Percentiles rank a stretch among this genome's conserved stretches.
phyloP scores from a whole-genome alignment of 2,888 invertebrate species.

The Trichopoda pennipes region DNA sequence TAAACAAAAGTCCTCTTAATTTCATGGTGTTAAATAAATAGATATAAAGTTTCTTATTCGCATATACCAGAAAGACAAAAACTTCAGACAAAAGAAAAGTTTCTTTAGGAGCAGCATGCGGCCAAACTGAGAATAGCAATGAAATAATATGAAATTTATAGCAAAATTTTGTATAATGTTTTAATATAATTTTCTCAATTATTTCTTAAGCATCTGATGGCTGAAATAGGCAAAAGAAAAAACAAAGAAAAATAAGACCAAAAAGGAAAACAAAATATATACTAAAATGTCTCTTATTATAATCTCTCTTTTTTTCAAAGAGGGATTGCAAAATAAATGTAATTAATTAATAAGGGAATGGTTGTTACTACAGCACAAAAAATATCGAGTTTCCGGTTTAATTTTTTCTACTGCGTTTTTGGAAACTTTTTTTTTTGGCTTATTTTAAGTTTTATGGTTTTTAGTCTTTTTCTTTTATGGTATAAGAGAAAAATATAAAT shows the following conservation, averaged over 20 bases:
- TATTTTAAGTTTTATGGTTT: not conserved
- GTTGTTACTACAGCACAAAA: constrained; percentile 43
- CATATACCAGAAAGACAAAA: not conserved
- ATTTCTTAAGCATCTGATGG: constrained; percentile 34
- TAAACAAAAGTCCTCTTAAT: constrained; percentile 14
- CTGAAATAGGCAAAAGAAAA: constrained; percentile 29
- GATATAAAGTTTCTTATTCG: constrained; percentile 1
- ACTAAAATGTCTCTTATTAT: constrained; percentile 17
- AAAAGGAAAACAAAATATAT: constrained; percentile 1
- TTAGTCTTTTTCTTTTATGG: not conserved
- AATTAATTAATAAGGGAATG: constrained; percentile 53
- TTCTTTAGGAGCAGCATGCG: constrained; percentile 31
- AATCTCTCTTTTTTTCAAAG: not conserved
- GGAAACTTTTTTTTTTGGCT: constrained; percentile 45
- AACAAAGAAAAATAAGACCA: not conserved
- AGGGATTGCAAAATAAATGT: constrained; percentile 24
- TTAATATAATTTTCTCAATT: constrained; percentile 61
- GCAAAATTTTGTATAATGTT: constrained; percentile 45
- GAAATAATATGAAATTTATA: constrained; percentile 24
- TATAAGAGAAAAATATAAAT: not conserved
- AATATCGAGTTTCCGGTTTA: constrained; percentile 53
- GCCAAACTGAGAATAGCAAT: not conserved
- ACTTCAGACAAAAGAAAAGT: constrained; percentile 40
- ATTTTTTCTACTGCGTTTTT: constrained; percentile 11
- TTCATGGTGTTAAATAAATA: constrained; percentile 34